Conservation (phyloP, 92 coral and sea anemone genomes). For the Parazoanthus swiftii region DNA sequence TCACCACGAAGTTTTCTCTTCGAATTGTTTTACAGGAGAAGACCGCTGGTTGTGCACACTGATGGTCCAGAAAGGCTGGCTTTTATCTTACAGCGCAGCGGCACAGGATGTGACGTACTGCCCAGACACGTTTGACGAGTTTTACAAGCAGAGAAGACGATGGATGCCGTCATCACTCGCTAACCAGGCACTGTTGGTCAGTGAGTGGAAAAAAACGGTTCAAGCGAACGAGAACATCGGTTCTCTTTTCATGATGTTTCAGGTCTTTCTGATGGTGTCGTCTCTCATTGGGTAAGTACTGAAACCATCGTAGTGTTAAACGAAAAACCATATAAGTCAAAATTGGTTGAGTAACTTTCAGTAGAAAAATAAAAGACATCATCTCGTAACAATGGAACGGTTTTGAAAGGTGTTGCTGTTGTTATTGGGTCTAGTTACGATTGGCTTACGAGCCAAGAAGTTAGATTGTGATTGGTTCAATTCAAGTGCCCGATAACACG, state of each 20-base stretch:
- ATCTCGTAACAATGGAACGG: too few species aligned
- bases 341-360: too few species aligned
- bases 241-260: slow-evolving; percentile 75
- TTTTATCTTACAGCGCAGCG: slow-evolving; percentile 94
- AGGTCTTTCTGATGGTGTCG: slow-evolving; percentile 78
- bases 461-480: too few species aligned
- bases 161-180: slow-evolving; percentile 99
- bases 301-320: too few species aligned
- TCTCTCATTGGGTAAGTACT: slow-evolving; percentile 75
- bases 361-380: too few species aligned
- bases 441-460: too few species aligned
- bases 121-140: slow-evolving; percentile 94
- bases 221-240: slow-evolving; percentile 78
- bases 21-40: slow-evolving; percentile 69
- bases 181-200: slow-evolving; percentile 76
- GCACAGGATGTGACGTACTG: slow-evolving; percentile 93
- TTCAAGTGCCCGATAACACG: too few species aligned
- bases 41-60: slow-evolving; percentile 99
- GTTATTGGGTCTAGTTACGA: too few species aligned
- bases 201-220: slow-evolving; percentile 77
- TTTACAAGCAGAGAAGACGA: slow-evolving; percentile 92
- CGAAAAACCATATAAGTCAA: background rate
- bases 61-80: slow-evolving; percentile 98
- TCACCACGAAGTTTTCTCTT: slow-evolving; percentile 17
- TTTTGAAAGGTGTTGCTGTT: too few species aligned